phyloP scores from a whole-genome alignment of 2,888 invertebrate genomes.

The Luffia ferchaultella region DNA sequence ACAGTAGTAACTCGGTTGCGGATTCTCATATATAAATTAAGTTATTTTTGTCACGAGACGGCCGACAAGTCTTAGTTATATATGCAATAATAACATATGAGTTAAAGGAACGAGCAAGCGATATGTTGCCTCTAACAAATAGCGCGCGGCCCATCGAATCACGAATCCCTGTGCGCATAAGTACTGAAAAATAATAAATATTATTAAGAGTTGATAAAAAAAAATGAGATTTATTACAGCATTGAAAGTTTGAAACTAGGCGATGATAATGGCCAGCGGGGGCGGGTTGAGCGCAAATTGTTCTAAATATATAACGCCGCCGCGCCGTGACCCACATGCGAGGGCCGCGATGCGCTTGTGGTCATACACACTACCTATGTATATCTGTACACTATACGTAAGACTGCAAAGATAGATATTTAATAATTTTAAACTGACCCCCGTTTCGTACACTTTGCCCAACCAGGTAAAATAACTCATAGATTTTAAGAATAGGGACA shows the following conservation, averaged over 20 bases:
- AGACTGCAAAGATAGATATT: background rate
- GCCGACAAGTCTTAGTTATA: too few relatives aligned
- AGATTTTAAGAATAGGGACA: too few relatives aligned
- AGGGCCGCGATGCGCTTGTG: conserved; percentile 63
- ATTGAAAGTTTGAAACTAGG: background rate
- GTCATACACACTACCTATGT: conserved; percentile 16
- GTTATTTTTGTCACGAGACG: too few relatives aligned
- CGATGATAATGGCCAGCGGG: background rate
- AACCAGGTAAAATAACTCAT: too few relatives aligned
- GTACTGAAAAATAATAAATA: too few relatives aligned
- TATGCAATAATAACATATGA: too few relatives aligned
- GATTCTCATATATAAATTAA: too few relatives aligned
- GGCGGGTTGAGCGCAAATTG: conserved; percentile 35
- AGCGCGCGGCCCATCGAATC: background rate
- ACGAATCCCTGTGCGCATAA: background rate
- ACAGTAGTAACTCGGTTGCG: too few relatives aligned
- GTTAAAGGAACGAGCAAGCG: too few relatives aligned
- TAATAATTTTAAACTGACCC: background rate
- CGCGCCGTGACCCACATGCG: conserved; percentile 64
- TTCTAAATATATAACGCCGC: conserved; percentile 65
- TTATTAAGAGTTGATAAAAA: too few relatives aligned
- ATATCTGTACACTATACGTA: background rate
- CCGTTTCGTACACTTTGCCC: too few relatives aligned
- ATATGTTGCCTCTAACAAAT: background rate
- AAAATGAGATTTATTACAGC: background rate